Evolutionary conservation across 2,888 invertebrate genomes (phyloP).

Genomic region (Sinopyrophorus schimmeli): DNA sequence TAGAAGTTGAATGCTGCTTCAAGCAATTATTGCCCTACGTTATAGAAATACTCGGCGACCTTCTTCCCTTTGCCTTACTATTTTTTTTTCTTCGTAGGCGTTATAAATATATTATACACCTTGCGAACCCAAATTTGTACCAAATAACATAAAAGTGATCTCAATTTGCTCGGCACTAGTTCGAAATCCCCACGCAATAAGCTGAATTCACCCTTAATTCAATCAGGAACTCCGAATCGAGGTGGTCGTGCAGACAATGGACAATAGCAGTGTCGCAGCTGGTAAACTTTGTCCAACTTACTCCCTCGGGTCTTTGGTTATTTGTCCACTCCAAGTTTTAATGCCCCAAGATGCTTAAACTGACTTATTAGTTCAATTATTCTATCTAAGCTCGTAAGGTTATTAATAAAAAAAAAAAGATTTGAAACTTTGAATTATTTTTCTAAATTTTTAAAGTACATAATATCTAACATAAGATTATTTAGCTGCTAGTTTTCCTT

Average conservation of each 20-base stretch:
- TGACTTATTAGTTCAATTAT: constrained; percentile 6
- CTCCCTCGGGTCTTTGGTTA: constrained; percentile 42
- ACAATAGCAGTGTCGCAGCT: constrained; percentile 53
- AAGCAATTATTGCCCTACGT: constrained; percentile 21
- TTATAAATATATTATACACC: constrained; percentile 19
- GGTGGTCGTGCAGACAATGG: constrained; percentile 50
- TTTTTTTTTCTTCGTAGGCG: constrained; percentile 1
- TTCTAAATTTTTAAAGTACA: no score
- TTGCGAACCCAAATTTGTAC: constrained; percentile 17
- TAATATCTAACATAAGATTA: no score
- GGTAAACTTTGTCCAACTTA: constrained; percentile 43
- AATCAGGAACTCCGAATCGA: constrained; percentile 45
- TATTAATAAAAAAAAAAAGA: no score
- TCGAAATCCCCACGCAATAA: constrained; percentile 47
- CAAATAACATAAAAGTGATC: constrained; percentile 35
- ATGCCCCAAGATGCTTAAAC: constrained; percentile 9
- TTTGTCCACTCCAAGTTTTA: constrained; percentile 44
- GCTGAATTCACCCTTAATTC: constrained; percentile 51
- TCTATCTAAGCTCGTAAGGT: background rate
- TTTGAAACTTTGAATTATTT: no score
- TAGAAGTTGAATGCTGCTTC: constrained; percentile 21
- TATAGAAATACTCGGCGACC: constrained; percentile 11
- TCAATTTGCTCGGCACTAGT: constrained; percentile 40
- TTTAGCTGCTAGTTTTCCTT: no score
- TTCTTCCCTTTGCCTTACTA: background rate